Evolutionary conservation across 2,888 invertebrate species (phyloP), one percentile per base, ranked within the genome.

Genomic region (Leptothorax acervorum): DNA sequence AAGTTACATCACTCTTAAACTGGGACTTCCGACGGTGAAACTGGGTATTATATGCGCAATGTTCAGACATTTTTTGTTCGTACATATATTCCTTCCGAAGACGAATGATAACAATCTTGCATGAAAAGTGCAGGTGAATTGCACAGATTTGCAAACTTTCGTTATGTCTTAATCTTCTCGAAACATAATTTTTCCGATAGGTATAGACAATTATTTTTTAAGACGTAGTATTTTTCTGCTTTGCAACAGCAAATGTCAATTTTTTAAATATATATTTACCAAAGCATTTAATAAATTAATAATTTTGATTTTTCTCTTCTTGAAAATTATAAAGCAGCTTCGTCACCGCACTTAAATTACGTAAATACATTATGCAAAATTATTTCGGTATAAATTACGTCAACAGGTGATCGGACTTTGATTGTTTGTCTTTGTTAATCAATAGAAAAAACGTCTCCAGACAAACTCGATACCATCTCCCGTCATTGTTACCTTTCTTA

Each of bases 1-100:
- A 65, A 53, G 28, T 76, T 65, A 76, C 28, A 35, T 76, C 65
- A 65, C 39, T 1, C 39, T 53, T 65, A 55, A 76, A 28, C 53
- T 65, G 53, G 35, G 8, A 76, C 28, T 65, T 23, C 39, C 39
- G 11, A 65, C 9, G 11, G 6, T 23, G 6, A 9, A 23, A 48
- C 11, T n/a, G 35, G 4, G 11, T 55, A 42, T 62, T 62, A 74
- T 39, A 35, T 68, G 18, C 28, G 23, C 15, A 39, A 31, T 45
- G 2, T 9, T 62, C 4, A 2, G 15, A 23, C 2, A 75, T 75
- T 39, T 23, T 23, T 23, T 23, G 23, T 23, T 23, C 23, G 23
- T 23, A 23, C 23, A 23, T 23, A 23, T 23, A 60, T 45, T 74
- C 12, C 12, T 74, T 60, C 3, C 31, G 8, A 73, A 57, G 35